Conservation (phyloP, 2,888 invertebrate genomes). For the Diarsia brunnea region DNA sequence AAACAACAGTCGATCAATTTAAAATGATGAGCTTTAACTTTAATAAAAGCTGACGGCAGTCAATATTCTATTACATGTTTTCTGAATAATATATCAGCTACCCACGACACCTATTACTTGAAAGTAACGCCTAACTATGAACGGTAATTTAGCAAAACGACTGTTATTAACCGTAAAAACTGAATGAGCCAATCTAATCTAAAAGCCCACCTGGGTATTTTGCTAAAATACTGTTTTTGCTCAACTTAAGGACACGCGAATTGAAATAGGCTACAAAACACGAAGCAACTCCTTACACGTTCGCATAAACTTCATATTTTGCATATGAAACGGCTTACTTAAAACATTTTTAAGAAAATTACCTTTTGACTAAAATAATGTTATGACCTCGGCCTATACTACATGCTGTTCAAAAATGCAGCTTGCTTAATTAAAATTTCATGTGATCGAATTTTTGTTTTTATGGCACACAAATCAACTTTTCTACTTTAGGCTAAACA, state of each 20-base stretch:
- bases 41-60: background rate
- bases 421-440: background rate
- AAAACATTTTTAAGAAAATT: background rate
- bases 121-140: conserved; percentile 25
- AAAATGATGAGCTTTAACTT: background rate
- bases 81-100: conserved; percentile 1
- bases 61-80: background rate
- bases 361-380: conserved; percentile 4
- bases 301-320: conserved; percentile 33
- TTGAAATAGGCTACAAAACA: conserved; percentile 39
- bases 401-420: background rate
- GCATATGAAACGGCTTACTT: conserved; percentile 33
- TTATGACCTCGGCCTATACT: conserved; percentile 8
- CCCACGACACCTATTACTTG: conserved; percentile 15
- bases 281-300: conserved; percentile 29
- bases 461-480: background rate
- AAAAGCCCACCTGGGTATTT: conserved; percentile 42
- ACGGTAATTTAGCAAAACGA: conserved; percentile 28
- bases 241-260: conserved; percentile 43
- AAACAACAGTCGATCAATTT: background rate
- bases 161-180: conserved; percentile 30
- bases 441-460: background rate
- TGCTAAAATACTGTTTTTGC: conserved; percentile 26
- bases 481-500: background rate
- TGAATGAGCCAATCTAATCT: conserved; percentile 45